Evolutionary conservation across 1,140 invertebrate species (phyloP).

Genomic region (Phthorimaea operculella): DNA sequence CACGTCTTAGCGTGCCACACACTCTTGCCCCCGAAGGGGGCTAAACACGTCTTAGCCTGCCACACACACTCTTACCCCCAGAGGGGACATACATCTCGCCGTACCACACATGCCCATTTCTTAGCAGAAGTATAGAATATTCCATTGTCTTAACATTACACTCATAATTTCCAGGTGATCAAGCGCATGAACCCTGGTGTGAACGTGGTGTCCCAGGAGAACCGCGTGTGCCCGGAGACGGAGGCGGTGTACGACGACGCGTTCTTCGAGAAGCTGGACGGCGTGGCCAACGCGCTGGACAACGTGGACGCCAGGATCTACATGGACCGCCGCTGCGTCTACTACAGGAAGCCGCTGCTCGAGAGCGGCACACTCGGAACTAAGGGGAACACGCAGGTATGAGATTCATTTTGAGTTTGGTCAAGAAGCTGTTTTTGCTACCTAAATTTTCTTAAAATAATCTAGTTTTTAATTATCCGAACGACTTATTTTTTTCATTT

Average conservation of each 20-base stretch:
- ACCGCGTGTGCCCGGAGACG: constrained; percentile 94
- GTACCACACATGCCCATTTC: no score
- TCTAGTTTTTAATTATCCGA: no score
- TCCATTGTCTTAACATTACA: no score
- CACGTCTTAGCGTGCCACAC: no score
- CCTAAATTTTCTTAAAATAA: no score
- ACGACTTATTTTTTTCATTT: no score
- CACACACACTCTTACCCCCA: no score
- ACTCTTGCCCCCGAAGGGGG: no score
- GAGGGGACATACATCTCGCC: no score
- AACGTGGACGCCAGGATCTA: constrained; percentile 98
- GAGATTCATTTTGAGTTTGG: background rate
- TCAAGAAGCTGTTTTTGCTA: no score
- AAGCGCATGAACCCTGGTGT: constrained; percentile 92
- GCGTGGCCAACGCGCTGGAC: constrained; percentile 97
- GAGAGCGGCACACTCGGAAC: constrained; percentile 98
- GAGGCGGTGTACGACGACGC: constrained; percentile 94
- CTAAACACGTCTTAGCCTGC: no score
- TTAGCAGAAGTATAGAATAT: no score
- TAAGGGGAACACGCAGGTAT: constrained; percentile 96
- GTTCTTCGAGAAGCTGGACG: constrained; percentile 94
- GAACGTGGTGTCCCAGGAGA: constrained; percentile 90
- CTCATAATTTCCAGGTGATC: constrained; percentile 68
- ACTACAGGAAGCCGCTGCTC: constrained; percentile 94
- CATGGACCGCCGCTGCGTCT: constrained; percentile 97